These are phyloP conservation scores for Plebejus anna DNA, from an alignment of 2,888 invertebrate species.

Conservation along the genomic window DNA sequence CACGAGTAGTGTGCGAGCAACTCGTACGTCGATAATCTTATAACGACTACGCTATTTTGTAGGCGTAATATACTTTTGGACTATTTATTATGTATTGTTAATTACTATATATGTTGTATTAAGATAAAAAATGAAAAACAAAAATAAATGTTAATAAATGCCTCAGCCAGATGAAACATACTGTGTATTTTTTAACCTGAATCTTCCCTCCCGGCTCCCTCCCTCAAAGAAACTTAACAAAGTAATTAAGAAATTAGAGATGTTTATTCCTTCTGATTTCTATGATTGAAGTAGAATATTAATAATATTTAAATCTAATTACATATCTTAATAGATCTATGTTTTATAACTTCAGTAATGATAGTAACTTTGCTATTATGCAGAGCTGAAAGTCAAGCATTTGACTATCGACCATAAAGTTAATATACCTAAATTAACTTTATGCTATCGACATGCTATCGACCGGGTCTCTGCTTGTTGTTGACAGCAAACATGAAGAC, in stretches of 20 bases:
- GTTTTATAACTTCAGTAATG: no score
- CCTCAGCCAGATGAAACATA: conserved; percentile 73
- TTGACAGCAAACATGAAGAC: no score
- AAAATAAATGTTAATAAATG: conserved; percentile 81
- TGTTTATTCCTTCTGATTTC: neutral
- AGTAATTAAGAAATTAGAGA: neutral
- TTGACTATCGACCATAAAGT: no score
- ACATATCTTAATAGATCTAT: no score
- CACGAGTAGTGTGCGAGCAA: conserved; percentile 66
- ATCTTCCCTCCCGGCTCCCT: neutral
- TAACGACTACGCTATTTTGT: conserved; percentile 80
- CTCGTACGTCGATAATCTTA: conserved; percentile 78
- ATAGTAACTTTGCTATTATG: no score
- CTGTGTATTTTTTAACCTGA: conserved; percentile 51
- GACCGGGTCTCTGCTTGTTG: no score
- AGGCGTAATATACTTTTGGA: conserved; percentile 81
- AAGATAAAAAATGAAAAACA: conserved; percentile 76
- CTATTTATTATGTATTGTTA: conserved; percentile 81
- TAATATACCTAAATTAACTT: no score
- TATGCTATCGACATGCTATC: no score
- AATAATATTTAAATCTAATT: neutral
- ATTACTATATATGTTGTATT: conserved; percentile 81
- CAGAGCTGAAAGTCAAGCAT: no score
- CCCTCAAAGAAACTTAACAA: neutral
- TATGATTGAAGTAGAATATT: neutral